phyloP scores from a whole-genome alignment of 2,888 invertebrate genomes.

The Catocala sponsa region DNA sequence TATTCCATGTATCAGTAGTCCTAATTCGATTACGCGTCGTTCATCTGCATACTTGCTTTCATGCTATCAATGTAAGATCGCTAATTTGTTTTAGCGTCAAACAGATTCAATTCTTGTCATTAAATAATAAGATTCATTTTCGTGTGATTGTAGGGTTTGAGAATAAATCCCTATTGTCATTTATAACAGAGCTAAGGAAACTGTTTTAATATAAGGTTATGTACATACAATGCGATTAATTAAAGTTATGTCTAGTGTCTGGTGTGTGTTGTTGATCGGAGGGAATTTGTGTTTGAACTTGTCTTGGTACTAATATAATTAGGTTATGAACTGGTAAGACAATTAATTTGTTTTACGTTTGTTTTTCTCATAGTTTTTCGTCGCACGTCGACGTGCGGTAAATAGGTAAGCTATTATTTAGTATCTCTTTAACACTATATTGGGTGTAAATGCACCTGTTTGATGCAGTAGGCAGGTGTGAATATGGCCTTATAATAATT shows the following conservation, averaged over 20 bases:
- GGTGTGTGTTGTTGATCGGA: conserved; percentile 39
- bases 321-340: no score
- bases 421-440: no score
- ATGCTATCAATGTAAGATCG: conserved; percentile 65
- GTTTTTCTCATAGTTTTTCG: no score
- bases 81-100: conserved; percentile 43
- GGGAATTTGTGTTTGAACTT: conserved; percentile 39
- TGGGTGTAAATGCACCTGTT: no score
- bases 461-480: no score
- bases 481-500: no score
- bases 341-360: no score
- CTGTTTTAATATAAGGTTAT: conserved; percentile 70
- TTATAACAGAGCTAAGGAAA: conserved; percentile 68
- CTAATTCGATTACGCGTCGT: conserved; percentile 22
- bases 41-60: conserved; percentile 55
- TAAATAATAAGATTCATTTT: conserved; percentile 50
- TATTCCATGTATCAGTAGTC: conserved; percentile 18
- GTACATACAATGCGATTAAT: conserved; percentile 69
- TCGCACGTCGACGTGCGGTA: no score
- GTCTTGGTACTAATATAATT: conserved; percentile 30
- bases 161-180: conserved; percentile 72
- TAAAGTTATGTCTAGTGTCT: conserved; percentile 58
- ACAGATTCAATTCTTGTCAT: conserved; percentile 57
- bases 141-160: conserved; percentile 20
- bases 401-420: no score